Conservation (phyloP, 2,113 vertebrate species). For the Sprattus sprattus region DNA sequence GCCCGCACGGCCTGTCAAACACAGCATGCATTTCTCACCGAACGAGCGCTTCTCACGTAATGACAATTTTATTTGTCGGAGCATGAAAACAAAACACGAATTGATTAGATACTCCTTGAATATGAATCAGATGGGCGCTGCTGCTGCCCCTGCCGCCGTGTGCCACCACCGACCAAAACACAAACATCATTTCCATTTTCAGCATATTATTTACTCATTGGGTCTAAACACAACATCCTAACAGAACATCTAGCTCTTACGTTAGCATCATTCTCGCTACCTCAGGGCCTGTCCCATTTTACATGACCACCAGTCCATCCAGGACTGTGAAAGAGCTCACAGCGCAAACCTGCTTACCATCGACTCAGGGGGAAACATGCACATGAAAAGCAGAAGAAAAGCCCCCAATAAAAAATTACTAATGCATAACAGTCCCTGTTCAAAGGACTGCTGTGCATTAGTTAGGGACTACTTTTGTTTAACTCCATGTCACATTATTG, state of each 20-base stretch:
- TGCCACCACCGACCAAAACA: neutral
- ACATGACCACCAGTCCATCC: neutral
- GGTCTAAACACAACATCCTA: constrained; percentile 1
- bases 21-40: neutral
- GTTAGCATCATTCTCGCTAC: neutral
- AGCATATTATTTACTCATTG: neutral
- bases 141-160: neutral
- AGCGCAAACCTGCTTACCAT: constrained; percentile 46
- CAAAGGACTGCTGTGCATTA: constrained; percentile 60
- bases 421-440: constrained; percentile 69
- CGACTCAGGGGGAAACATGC: constrained; percentile 63
- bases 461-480: constrained; percentile 58
- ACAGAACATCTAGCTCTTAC: neutral
- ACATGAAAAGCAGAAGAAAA: constrained; percentile 67
- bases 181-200: neutral
- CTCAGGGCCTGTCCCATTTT: neutral
- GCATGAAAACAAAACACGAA: constrained; percentile 10
- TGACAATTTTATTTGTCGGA: constrained; percentile 12
- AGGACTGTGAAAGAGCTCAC: constrained; percentile 42
- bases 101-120: constrained; percentile 1
- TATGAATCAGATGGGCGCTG: neutral
- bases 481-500: constrained; percentile 72
- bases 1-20: neutral
- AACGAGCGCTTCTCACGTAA: neutral
- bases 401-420: constrained; percentile 65